Base-by-base conservation (phyloP, 2,113 vertebrate species). In the Leucopsar rothschildi region DNA sequence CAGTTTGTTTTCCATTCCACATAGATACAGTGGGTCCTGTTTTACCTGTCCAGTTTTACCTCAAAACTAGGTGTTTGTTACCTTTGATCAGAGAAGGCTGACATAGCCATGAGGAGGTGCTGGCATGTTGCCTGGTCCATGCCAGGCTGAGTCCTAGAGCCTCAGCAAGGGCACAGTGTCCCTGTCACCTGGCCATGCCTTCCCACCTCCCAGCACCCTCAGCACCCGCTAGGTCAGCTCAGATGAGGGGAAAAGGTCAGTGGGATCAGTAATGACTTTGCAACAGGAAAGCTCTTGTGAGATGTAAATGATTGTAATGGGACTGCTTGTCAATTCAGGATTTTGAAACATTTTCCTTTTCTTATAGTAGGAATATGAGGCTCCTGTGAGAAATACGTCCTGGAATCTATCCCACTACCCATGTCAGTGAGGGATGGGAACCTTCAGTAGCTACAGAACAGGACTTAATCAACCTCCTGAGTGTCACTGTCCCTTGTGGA, bases 101-200 rank as follows among this genome's bases (percentile, higher is more conserved):
- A 33, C 21, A 23, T 5, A 37, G 31, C 11, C 9, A 6, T 17
- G 70, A 25, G 40, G 33, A 75, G 29, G 23, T 60, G 44, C 37
- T 4, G 23, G 44, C 4, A 1, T n/a, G 35, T 39, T 59, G 52
- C 35, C 40, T 3, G 0, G 19, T 47, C 45, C 0, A 0, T 57
- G 59, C 40, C 14, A n/a, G 25, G 20, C 35, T 0, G 1, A 49
- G 37, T 20, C 15, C 27, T 4, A 24, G 18, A 31, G 61, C 50
- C 50, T 49, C 53, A 52, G 52, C 3, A 9, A 27, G 16, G 25
- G 8, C 11, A 33, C 19, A n/a, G 24, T 22, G 33, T 65, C 59
- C 45, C 44, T 52, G 24, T 21, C 6, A 9, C 2, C 4, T 2
- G 5, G 18, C 47, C 59, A 18, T 80, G 76, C 29, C 49, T 25